phyloP scores from a whole-genome alignment of 2,113 vertebrate genomes.

The Petaurus breviceps region DNA sequence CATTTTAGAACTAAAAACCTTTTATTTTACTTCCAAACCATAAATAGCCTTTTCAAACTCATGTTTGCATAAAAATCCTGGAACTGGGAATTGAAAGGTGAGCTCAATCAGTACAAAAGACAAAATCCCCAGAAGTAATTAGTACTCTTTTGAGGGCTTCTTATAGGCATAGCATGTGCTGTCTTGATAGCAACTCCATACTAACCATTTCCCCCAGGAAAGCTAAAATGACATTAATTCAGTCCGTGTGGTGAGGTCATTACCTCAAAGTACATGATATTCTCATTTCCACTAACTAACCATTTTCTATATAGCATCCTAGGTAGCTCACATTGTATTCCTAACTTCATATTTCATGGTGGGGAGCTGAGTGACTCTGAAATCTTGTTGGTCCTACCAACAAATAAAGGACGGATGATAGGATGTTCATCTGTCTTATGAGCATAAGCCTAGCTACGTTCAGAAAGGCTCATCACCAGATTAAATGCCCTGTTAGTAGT shows the following conservation, averaged over 20 bases:
- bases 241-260: slow-evolving; percentile 26
- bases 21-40: slow-evolving; percentile 67
- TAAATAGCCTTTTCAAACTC: slow-evolving; percentile 59
- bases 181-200: slow-evolving; percentile 57
- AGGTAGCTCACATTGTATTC: not conserved
- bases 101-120: slow-evolving; percentile 64
- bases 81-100: slow-evolving; percentile 67
- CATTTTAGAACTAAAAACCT: slow-evolving; percentile 65
- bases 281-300: slow-evolving; percentile 54
- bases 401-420: not conserved
- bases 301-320: slow-evolving; percentile 44
- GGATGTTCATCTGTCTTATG: not conserved
- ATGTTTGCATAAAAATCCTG: slow-evolving; percentile 58
- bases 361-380: not conserved
- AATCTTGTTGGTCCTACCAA: not conserved
- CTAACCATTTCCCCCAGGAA: slow-evolving; percentile 36
- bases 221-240: slow-evolving; percentile 68
- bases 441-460: not conserved
- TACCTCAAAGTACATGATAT: slow-evolving; percentile 59
- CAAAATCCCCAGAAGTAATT: slow-evolving; percentile 62
- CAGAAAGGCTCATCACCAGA: not conserved
- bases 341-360: not conserved
- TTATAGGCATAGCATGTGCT: slow-evolving; percentile 60
- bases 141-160: slow-evolving; percentile 57
- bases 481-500: not conserved